phyloP scores from a whole-genome alignment of 2,797 vertebrate genomes.

The Cossypha dichroa region DNA sequence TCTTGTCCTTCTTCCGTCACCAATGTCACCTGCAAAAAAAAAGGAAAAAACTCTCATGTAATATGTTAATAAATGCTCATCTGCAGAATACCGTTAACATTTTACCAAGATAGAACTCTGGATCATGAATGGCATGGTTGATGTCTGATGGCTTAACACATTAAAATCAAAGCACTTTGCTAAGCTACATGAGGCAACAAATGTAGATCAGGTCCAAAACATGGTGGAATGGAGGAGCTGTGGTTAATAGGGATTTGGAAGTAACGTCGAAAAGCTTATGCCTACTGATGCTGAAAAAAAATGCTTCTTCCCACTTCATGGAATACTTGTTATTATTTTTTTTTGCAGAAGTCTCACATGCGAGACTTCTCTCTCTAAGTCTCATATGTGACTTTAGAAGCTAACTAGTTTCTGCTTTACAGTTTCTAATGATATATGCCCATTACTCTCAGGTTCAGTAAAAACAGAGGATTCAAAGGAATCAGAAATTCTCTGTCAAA shows the following conservation, averaged over 20 bases:
- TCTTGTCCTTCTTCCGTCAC: conserved; percentile 65
- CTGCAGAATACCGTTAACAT: not conserved
- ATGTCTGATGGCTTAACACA: not conserved
- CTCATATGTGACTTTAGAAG: not conserved
- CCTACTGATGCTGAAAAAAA: not conserved
- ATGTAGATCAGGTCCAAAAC: not conserved
- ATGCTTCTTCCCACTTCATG: not conserved
- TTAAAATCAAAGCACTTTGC: not conserved
- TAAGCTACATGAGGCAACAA: not conserved
- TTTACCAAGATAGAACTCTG: not conserved
- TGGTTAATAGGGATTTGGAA: not conserved
- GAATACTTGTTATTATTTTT: not conserved
- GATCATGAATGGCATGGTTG: not conserved
- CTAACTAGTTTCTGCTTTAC: not conserved
- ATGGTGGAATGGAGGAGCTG: not conserved
- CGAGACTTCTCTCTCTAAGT: not conserved
- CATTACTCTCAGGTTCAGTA: not conserved
- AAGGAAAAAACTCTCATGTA: not conserved
- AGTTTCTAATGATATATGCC: not conserved
- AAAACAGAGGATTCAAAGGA: not conserved
- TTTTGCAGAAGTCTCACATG: not conserved
- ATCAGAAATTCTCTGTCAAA: not conserved
- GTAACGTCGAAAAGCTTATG: not conserved
- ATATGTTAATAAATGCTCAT: not conserved
- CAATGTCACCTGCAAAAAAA: conserved; percentile 69